A percentile compares a stretch with the other conserved stretches of the same genome.
phyloP scores from a whole-genome alignment of 1,140 invertebrate species.

The Cardiocondyla obscurior region DNA sequence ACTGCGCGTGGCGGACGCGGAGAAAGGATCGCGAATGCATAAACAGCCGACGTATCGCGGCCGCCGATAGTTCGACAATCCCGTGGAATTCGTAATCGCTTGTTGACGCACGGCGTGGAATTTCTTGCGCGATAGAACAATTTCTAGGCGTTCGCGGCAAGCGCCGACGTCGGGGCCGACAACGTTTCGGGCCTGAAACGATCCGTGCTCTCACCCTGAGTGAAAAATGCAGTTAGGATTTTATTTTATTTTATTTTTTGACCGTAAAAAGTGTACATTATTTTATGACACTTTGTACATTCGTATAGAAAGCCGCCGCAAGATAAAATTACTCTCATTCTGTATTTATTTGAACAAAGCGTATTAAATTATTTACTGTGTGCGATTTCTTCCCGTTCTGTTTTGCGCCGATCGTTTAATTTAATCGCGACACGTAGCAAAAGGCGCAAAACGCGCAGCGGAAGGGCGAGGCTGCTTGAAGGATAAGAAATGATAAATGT shows the following conservation, averaged over 20 bases:
- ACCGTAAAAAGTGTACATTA: no score
- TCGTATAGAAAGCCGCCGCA: background rate
- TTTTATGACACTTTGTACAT: no score
- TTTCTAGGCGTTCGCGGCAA: conserved; percentile 25
- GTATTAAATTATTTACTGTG: conserved; percentile 28
- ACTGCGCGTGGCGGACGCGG: conserved; percentile 32
- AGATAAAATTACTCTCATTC: conserved; percentile 11
- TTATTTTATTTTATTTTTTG: no score
- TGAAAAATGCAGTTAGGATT: conserved; percentile 30
- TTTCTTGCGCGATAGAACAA: conserved; percentile 57
- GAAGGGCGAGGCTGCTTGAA: background rate
- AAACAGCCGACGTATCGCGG: conserved; percentile 24
- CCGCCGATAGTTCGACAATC: conserved; percentile 58
- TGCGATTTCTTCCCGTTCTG: conserved; percentile 17
- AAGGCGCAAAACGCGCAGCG: background rate
- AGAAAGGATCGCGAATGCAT: conserved; percentile 53
- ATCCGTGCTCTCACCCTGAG: conserved; percentile 23
- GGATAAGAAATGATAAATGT: conserved; percentile 48
- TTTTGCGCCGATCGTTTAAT: conserved; percentile 10
- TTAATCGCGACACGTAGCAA: conserved; percentile 17
- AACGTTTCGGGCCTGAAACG: conserved; percentile 1
- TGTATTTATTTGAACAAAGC: background rate
- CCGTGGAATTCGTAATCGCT: conserved; percentile 65
- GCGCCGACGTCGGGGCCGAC: conserved; percentile 21
- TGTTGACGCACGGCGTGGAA: conserved; percentile 57